Conservation (phyloP, 2,888 invertebrate species). For the Julus scandinavius region DNA sequence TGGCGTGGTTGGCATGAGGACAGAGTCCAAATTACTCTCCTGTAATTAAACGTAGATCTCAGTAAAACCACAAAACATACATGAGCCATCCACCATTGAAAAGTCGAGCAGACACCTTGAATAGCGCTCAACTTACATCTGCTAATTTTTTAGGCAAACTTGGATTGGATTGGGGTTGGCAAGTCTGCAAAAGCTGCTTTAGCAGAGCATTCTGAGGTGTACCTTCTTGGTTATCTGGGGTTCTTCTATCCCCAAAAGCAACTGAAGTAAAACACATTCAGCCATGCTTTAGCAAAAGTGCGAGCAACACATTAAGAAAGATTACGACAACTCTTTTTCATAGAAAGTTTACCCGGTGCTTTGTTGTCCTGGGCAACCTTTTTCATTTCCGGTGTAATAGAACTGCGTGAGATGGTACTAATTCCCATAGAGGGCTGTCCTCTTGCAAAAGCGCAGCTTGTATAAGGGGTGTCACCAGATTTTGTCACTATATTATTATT, state of each 20-base stretch:
- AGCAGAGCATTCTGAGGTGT: constrained; percentile 57
- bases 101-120: constrained; percentile 38
- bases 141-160: constrained; percentile 58
- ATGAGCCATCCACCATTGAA: constrained; percentile 25
- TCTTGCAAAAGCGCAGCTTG: constrained; percentile 45
- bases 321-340: constrained; percentile 5
- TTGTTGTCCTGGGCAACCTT: constrained; percentile 38
- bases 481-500: constrained; percentile 45
- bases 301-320: constrained; percentile 32
- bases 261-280: constrained; percentile 39
- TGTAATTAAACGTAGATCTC: background rate
- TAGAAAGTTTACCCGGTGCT: background rate
- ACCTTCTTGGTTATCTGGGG: constrained; percentile 46
- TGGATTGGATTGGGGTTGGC: constrained; percentile 62
- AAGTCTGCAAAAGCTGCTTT: constrained; percentile 57
- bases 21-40: background rate
- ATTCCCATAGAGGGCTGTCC: constrained; percentile 28
- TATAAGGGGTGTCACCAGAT: constrained; percentile 45
- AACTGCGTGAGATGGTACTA: constrained; percentile 31
- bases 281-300: constrained; percentile 38
- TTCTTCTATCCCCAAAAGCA: constrained; percentile 42
- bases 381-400: background rate
- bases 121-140: constrained; percentile 35
- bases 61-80: background rate
- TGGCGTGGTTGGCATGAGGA: background rate